These are phyloP conservation scores for Loripinus fragilis DNA, from an alignment of 2,888 invertebrate species.

Conservation along the genomic window DNA sequence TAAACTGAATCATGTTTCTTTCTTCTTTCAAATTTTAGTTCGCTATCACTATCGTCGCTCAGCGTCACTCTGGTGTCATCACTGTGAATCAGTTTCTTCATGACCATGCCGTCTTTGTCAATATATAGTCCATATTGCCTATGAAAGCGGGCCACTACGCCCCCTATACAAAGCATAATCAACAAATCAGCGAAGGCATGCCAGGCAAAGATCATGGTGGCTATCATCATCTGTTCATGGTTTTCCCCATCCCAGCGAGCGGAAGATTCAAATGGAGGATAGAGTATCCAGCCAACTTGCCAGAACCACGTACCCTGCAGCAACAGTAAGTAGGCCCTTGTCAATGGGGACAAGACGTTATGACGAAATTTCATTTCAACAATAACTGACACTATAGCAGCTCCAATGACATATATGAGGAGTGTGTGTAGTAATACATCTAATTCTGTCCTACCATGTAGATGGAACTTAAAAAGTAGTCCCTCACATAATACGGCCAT, in stretches of 20 bases:
- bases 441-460: slow-evolving; percentile 83
- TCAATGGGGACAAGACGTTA: slow-evolving; percentile 80
- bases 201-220: slow-evolving; percentile 83
- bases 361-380: slow-evolving; percentile 82
- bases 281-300: slow-evolving; percentile 85
- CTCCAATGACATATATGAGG: slow-evolving; percentile 83
- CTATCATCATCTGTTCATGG: slow-evolving; percentile 84
- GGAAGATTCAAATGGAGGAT: slow-evolving; percentile 82
- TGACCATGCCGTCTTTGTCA: not conserved
- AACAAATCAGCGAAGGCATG: slow-evolving; percentile 76
- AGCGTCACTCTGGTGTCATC: not conserved
- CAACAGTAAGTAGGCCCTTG: slow-evolving; percentile 82
- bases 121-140: slow-evolving; percentile 5
- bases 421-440: slow-evolving; percentile 84
- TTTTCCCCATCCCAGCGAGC: slow-evolving; percentile 80
- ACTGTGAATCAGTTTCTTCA: slow-evolving; percentile 25
- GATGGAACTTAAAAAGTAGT: too few species aligned
- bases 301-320: slow-evolving; percentile 86
- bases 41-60: slow-evolving; percentile 56
- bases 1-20: too few species aligned
- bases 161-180: slow-evolving; percentile 72
- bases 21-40: not conserved
- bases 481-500: slow-evolving; percentile 84
- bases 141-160: slow-evolving; percentile 24
- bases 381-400: slow-evolving; percentile 76